Conservation (phyloP, 2,888 invertebrate species). For the Trichacis sp. region DNA sequence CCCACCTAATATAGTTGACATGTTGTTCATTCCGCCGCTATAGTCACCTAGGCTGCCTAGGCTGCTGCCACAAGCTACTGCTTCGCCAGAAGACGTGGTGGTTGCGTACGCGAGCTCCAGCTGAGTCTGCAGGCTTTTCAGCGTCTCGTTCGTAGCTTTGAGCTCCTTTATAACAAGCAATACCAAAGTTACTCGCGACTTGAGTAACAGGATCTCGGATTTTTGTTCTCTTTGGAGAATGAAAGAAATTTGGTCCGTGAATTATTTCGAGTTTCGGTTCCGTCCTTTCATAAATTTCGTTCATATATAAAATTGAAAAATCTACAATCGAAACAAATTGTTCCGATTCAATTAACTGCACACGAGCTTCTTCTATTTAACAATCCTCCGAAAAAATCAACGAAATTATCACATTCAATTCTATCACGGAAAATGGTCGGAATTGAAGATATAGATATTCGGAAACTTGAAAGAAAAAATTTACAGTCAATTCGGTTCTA, state of each 20-base stretch:
- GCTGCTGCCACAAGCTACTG: slow-evolving; percentile 56
- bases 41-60: slow-evolving; percentile 40
- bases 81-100: slow-evolving; percentile 70
- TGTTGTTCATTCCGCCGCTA: slow-evolving; percentile 36
- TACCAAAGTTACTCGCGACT: slow-evolving; percentile 58
- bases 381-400: too few relatives aligned
- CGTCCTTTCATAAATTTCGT: too few relatives aligned
- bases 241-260: background rate
- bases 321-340: too few relatives aligned
- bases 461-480: too few relatives aligned
- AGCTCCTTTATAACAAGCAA: slow-evolving; percentile 77
- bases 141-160: slow-evolving; percentile 86
- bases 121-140: slow-evolving; percentile 84
- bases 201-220: slow-evolving; percentile 33
- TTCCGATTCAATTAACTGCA: too few relatives aligned
- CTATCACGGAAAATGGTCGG: too few relatives aligned
- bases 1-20: slow-evolving; percentile 59
- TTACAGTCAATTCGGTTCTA: too few relatives aligned
- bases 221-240: background rate
- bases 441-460: too few relatives aligned
- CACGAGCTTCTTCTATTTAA: too few relatives aligned
- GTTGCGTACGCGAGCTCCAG: slow-evolving; percentile 80
- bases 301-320: too few relatives aligned
- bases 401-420: too few relatives aligned
- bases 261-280: too few relatives aligned